Base-by-base conservation (phyloP, 2,888 invertebrate genomes). In the Seira ritae region DNA sequence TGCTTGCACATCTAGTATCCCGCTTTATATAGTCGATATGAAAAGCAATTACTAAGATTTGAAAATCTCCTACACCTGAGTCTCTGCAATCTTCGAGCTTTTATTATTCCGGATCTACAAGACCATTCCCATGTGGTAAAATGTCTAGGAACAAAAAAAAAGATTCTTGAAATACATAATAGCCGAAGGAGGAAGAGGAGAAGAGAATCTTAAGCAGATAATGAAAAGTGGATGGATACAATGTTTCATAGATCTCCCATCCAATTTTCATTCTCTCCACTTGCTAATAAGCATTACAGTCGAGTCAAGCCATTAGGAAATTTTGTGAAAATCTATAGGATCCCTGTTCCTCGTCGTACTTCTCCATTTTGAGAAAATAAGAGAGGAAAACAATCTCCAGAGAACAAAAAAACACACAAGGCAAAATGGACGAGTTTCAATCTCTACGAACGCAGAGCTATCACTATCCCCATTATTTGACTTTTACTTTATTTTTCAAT, bases 11-110 rank as follows among this genome's bases (percentile, higher is more conserved):
- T 79, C 80, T 84, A 8, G 6, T 15, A n/a, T 50, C 12, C 15
- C 50, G 12, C 15, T 50, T 50, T 50, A 50, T 50, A n/a, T 75
- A 79, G 66, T 74, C 60, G 79, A 84, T 84, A 79, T 84, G 84
- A 84, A 80, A 84, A 78, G 78, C 79, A 84, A 84, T 84, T 84
- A 84, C 75, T 66, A 79, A 78, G 78, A 80, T 84, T 80, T 80
- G 79, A 79, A 84, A 84, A 84, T 84, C 84, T 80, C 68, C 66
- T 84, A 79, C 84, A 84, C 84, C 84, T 84, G 84, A 84, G 84
- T 67, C 84, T 70, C 78, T 70, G 55, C 46, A 71, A 77, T 82
- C 68, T 76, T 75, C 69, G 68, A 8, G 74, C 83, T 78, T 83
- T 77, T 75, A 70, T 65, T 55, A 71, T 79, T n/a, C 70, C 22